Conservation (phyloP, 2,888 invertebrate genomes). For the Aleiodes testaceus region DNA sequence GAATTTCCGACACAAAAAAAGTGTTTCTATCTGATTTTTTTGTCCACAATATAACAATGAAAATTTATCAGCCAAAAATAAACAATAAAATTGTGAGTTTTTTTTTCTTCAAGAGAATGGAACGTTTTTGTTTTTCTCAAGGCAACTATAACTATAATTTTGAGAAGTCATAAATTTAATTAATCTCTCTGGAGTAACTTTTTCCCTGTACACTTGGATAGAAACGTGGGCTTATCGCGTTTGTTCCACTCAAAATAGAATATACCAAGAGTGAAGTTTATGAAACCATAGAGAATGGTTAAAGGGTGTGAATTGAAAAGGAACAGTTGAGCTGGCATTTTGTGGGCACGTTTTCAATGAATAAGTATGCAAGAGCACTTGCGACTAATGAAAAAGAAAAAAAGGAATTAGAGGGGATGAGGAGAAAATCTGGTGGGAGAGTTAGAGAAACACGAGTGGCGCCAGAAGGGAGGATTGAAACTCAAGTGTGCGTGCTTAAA, state of each 20-base stretch:
- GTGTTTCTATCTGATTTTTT: no score
- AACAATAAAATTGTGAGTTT: no score
- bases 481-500: conserved; percentile 21
- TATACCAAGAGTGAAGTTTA: conserved; percentile 12
- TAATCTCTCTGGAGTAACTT: no score
- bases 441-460: conserved; percentile 29
- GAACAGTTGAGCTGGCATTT: conserved; percentile 24
- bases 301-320: conserved; percentile 11
- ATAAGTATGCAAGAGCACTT: conserved; percentile 8
- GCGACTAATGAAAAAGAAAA: conserved; percentile 14
- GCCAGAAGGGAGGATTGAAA: conserved; percentile 21
- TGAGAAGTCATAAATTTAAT: no score
- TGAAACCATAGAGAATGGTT: conserved; percentile 7
- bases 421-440: conserved; percentile 13
- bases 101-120: no score
- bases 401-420: neutral
- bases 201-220: no score
- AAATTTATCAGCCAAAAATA: no score
- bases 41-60: no score
- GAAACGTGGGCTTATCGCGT: neutral
- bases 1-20: neutral
- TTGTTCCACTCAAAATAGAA: conserved; percentile 25
- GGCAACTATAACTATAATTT: no score
- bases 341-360: conserved; percentile 12
- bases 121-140: no score